Percentiles rank a stretch among this genome's conserved stretches.
phyloP scores from a whole-genome alignment of 2,113 vertebrate species.

The Chionomys nivalis region DNA sequence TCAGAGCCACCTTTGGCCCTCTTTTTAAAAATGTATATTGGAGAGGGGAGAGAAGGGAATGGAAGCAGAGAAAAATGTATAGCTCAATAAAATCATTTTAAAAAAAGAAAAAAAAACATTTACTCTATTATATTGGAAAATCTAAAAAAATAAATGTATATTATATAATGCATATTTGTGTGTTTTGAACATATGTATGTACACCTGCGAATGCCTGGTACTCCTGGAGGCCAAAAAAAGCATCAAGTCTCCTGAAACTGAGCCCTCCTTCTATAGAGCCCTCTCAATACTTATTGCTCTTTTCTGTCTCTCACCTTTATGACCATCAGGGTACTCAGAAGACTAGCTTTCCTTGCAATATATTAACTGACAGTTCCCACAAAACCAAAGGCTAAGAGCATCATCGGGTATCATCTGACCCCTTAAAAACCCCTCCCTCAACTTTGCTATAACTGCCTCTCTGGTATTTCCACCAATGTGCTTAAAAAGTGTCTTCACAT shows the following conservation, averaged over 20 bases:
- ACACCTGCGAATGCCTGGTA: neutral
- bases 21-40: neutral
- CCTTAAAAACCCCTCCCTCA: too few species aligned
- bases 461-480: too few species aligned
- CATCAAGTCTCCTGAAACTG: neutral
- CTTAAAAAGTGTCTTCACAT: neutral
- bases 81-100: too few species aligned
- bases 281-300: neutral
- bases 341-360: neutral
- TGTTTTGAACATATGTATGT: neutral
- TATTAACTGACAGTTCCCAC: neutral
- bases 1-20: neutral
- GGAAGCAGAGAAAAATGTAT: too few species aligned
- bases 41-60: too few species aligned
- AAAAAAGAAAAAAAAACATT: too few species aligned
- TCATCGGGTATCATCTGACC: neutral
- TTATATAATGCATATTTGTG: neutral
- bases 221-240: neutral
- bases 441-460: neutral
- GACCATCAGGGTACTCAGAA: neutral
- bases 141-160: too few species aligned
- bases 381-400: neutral
- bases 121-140: too few species aligned
- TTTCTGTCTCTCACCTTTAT: neutral
- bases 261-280: neutral